These are phyloP conservation scores for Teinopalpus imperialis DNA, from an alignment of 2,888 invertebrate species.

Conservation along the genomic window DNA sequence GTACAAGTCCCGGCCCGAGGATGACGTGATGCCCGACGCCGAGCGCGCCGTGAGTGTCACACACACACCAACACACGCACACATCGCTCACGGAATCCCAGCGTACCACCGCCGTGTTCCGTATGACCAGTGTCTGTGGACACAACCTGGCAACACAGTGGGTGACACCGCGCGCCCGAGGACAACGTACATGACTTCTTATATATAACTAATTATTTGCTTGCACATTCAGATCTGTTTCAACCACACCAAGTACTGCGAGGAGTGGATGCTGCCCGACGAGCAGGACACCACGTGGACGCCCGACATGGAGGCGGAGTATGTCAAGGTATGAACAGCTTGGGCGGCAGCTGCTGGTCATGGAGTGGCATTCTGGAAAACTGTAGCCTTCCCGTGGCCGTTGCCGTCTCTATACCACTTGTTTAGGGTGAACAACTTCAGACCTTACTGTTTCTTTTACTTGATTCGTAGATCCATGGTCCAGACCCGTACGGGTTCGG, in stretches of 20 bases:
- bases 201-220: no score
- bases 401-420: no score
- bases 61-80: background rate
- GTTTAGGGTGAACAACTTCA: no score
- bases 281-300: slow-evolving; percentile 74
- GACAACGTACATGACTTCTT: no score
- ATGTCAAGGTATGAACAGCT: slow-evolving; percentile 48
- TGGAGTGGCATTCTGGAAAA: no score
- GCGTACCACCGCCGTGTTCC: no score
- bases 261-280: slow-evolving; percentile 72
- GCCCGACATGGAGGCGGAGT: slow-evolving; percentile 62
- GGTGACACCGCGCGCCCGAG: no score
- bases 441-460: no score
- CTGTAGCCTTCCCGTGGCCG: no score
- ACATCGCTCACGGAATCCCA: no score
- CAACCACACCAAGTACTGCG: slow-evolving; percentile 65
- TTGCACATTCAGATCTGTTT: slow-evolving; percentile 66
- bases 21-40: slow-evolving; percentile 75
- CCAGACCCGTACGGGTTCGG: slow-evolving; percentile 75
- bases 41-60: slow-evolving; percentile 51
- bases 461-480: slow-evolving; percentile 56
- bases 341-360: background rate
- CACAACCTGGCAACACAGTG: no score
- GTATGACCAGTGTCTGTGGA: no score
- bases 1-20: slow-evolving; percentile 73